Evolutionary conservation across 2,888 invertebrate genomes (phyloP).

Genomic region (Drosophila falleni): DNA sequence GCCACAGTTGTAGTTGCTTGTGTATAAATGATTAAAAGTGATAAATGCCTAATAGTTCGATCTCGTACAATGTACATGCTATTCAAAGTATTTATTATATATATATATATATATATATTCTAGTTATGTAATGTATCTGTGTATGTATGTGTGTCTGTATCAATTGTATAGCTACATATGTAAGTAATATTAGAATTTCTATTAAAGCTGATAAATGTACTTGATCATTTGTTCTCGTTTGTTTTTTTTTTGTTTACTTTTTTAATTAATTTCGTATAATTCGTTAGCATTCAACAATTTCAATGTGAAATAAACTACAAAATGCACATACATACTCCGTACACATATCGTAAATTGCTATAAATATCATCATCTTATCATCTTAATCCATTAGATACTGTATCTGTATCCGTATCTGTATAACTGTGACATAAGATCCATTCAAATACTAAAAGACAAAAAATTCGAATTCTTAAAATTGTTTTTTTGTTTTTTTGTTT

Average conservation of each 20-base stretch:
- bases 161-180: constrained; percentile 52
- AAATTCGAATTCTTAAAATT: constrained; percentile 39
- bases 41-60: constrained; percentile 73
- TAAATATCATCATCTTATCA: constrained; percentile 8
- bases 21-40: constrained; percentile 58
- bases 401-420: constrained; percentile 32
- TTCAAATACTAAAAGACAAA: constrained; percentile 60
- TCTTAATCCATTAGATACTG: constrained; percentile 7
- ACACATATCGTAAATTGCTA: constrained; percentile 8
- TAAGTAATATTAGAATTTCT: constrained; percentile 67
- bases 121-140: constrained; percentile 27
- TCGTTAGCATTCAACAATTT: constrained; percentile 63
- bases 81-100: constrained; percentile 47
- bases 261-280: constrained; percentile 46
- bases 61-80: constrained; percentile 48
- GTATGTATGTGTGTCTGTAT: constrained; percentile 30
- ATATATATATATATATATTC: constrained; percentile 32
- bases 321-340: constrained; percentile 38
- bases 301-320: constrained; percentile 77
- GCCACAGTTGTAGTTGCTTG: constrained; percentile 21
- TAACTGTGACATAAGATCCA: constrained; percentile 32
- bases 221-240: constrained; percentile 61
- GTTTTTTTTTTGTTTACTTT: constrained; percentile 17
- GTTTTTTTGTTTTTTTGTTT: no score
- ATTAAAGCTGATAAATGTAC: constrained; percentile 77